These are phyloP conservation scores for Avahi laniger DNA, from an alignment of 2,797 vertebrate species.

Conservation along the genomic window DNA sequence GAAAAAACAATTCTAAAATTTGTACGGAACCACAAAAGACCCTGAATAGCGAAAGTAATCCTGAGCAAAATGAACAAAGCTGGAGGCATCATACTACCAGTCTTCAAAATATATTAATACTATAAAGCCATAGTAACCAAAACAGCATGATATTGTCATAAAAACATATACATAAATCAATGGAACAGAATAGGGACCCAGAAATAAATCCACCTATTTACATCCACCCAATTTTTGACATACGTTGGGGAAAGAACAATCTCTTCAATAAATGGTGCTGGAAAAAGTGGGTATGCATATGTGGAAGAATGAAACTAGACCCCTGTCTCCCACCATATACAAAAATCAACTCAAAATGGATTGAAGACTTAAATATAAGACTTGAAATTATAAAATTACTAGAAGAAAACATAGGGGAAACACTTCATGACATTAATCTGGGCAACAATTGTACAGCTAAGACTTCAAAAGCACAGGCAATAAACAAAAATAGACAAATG, in stretches of 20 bases:
- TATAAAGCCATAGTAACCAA: background rate
- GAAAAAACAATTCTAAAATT: background rate
- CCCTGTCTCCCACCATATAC: background rate
- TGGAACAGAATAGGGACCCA: background rate
- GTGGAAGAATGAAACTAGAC: background rate
- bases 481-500: background rate
- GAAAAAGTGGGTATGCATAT: background rate
- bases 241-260: background rate
- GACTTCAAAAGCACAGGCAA: background rate
- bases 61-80: background rate
- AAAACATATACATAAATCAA: background rate
- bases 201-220: background rate
- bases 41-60: background rate
- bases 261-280: background rate
- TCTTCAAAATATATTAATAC: background rate
- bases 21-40: background rate
- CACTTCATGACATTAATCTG: background rate
- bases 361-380: background rate
- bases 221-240: background rate
- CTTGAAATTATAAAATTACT: background rate
- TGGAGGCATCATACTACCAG: background rate
- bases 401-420: background rate
- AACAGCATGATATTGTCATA: background rate
- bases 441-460: background rate
- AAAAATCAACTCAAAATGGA: background rate